A percentile compares a stretch with the other conserved stretches of the same genome.
These are phyloP conservation scores for Drosophila tani DNA, from an alignment of 1,140 invertebrate species.

Conservation along the genomic window DNA sequence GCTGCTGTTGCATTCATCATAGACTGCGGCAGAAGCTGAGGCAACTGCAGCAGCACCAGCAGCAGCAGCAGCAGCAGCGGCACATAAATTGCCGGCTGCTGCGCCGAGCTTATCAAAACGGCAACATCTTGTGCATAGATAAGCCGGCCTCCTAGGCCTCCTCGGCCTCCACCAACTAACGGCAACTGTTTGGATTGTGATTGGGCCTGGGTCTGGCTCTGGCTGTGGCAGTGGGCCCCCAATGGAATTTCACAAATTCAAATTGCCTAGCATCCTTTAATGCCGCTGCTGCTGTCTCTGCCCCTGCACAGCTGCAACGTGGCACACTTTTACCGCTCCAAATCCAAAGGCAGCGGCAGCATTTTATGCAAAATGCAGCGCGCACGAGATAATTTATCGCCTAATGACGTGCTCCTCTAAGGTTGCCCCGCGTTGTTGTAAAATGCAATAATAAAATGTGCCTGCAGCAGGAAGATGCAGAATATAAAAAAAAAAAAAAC, in stretches of 20 bases:
- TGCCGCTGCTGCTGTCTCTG: constrained; percentile 28
- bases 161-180: constrained; percentile 36
- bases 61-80: constrained; percentile 25
- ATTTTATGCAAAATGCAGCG: constrained; percentile 80
- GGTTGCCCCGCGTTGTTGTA: constrained; percentile 68
- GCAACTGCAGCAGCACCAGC: constrained; percentile 41
- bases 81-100: constrained; percentile 79
- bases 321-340: constrained; percentile 73
- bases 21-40: constrained; percentile 56
- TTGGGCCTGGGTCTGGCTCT: neutral
- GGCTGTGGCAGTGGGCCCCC: constrained; percentile 26
- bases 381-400: constrained; percentile 80
- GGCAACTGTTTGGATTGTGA: constrained; percentile 33
- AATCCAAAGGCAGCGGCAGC: constrained; percentile 57
- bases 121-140: constrained; percentile 82
- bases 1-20: constrained; percentile 55
- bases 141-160: constrained; percentile 52
- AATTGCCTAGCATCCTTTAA: constrained; percentile 82
- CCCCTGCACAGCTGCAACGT: constrained; percentile 55
- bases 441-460: constrained; percentile 77
- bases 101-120: constrained; percentile 76
- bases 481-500: constrained; percentile 18
- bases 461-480: constrained; percentile 44
- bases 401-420: constrained; percentile 82
- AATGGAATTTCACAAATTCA: constrained; percentile 83